Base-by-base conservation (phyloP, 2,113 vertebrate genomes). In the Oceanodroma tethys region DNA sequence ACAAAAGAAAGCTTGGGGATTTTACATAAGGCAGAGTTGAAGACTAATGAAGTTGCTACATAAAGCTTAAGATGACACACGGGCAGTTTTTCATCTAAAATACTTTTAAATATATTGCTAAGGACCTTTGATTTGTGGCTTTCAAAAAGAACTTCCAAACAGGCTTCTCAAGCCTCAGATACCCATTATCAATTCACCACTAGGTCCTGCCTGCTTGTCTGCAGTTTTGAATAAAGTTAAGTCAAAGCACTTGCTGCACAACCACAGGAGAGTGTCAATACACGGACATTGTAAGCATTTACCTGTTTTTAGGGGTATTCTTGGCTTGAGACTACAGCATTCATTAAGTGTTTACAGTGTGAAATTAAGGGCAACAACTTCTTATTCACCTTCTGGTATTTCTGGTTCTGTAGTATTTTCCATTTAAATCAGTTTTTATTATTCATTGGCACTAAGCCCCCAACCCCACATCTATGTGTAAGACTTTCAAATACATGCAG, bases 381-480 rank as follows among this genome's bases (percentile, higher is more conserved):
- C 88, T 93, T 93, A 72, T 76, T 79, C 91, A 93, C 74, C 66
- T 90, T 96, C 93, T 85, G 73, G 95, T 97, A 91, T 94, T 96
- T 95, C 97, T 95, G 55, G 93, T 96, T 96, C 96, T 91, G 18
- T 23, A 42, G 7, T 56, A 60, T 91, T 96, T 91, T 81, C 81
- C 55, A 97, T 93, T 95, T 85, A 91, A 95, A 95, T 96, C 62
- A 88, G 78, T 29, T 93, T 94, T 93, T 82, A 90, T 93, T 94
- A 95, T 82, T 88, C 89, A 55, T 21, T 97, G 94, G 95, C 95
- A 96, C 78, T 67, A 94, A 90, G 81, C 74, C 84, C 93, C 93
- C 86, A 81, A 73, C 62, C 80, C 84, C 89, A 94, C 89, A 91
- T 40, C 58, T 82, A 66, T 26, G 71, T 8, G 27, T 19, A 91